Evolutionary conservation across 2,888 invertebrate species (phyloP), one percentile per base, ranked within the genome.

Genomic region (Odontocolon sp.): DNA sequence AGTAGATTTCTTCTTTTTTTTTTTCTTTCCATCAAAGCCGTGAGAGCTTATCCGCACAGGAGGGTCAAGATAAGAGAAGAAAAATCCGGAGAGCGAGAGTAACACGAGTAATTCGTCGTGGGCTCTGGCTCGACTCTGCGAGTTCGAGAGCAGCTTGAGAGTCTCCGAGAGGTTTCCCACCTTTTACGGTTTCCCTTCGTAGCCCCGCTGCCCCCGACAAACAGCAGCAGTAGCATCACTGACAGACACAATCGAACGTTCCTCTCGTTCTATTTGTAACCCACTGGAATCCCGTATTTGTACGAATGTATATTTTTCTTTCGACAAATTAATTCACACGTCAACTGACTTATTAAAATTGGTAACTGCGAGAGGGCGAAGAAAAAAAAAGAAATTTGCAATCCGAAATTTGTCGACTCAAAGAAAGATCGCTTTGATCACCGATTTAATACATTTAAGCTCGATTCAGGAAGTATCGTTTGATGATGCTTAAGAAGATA

Each of bases 161-260:
- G 89, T 80, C 87, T 83, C 86, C 84, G 86, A 88, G 88, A 90
- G 90, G 90, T 90, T 90, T 90, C 90, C 89, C 87, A 90, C 88
- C 89, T 90, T 90, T 84, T 89, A 89, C 88, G 89, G 90, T 89
- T 90, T 90, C 89, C 87, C 88, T 88, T 71, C 84, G 84, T 82
- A 82, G 63, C 66, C 72, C 64, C 77, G 68, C 73, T 64, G 40
- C 77, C 78, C 59, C 38, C 56, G 28, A 67, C 78, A 68, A 79
- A 8, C 50, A 5, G 50, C 33, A 6, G 33, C 56, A 33, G 31
- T 42, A 45, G 9, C 23, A 47, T 11, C 70, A 23, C 50, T 9
- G 0, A 0, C 50, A 28, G 9, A 5, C 16, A 57, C 23, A 38
- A 40, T 9, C 2, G 26, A 40, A 57, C 11, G 26, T 31, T 40